phyloP scores from a whole-genome alignment of 2,113 vertebrate species.

The Budorcas taxicolor region DNA sequence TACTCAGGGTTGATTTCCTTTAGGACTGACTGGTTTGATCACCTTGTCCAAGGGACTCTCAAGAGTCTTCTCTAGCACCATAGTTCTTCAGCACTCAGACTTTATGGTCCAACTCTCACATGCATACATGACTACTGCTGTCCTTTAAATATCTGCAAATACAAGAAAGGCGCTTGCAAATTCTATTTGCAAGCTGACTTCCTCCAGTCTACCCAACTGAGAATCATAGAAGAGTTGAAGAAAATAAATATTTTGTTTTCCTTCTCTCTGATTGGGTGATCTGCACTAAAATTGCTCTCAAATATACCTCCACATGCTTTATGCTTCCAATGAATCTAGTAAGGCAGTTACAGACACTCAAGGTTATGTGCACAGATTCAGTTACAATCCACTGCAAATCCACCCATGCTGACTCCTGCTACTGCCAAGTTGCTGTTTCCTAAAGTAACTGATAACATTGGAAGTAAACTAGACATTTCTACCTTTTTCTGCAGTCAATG shows the following conservation, averaged over 20 bases:
- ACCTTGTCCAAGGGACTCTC: neutral
- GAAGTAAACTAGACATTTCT: neutral
- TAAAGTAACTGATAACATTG: neutral
- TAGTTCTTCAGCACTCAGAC: neutral
- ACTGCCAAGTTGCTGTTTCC: neutral
- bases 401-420: fast-evolving
- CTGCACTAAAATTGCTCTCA: neutral
- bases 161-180: neutral
- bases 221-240: neutral
- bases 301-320: neutral
- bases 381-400: neutral
- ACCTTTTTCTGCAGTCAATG: neutral
- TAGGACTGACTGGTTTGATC: neutral
- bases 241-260: neutral
- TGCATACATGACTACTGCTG: neutral
- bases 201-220: neutral
- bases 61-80: neutral
- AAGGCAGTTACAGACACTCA: neutral
- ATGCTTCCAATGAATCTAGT: neutral
- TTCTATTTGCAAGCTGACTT: neutral
- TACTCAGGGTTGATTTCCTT: neutral
- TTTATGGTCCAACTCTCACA: neutral
- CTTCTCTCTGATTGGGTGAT: neutral
- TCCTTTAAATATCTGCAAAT: neutral
- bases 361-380: neutral